Percentiles rank a stretch among this genome's conserved stretches.
These are phyloP conservation scores for Epinotia demarniana DNA, from an alignment of 2,888 invertebrate genomes.

Conservation along the genomic window DNA sequence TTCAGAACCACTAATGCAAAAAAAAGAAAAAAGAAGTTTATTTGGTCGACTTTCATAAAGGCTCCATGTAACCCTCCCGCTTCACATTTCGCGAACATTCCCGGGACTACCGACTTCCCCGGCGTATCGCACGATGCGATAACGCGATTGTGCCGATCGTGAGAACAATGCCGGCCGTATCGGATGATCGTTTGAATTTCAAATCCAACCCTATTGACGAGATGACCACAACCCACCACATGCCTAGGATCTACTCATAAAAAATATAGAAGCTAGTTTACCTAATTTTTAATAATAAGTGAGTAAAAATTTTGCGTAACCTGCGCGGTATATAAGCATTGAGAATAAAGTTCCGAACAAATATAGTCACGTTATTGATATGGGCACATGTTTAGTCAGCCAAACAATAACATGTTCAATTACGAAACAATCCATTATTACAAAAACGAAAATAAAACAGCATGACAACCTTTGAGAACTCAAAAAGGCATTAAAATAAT, in stretches of 20 bases:
- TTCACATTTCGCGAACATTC: constrained; percentile 50
- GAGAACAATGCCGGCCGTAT: constrained; percentile 52
- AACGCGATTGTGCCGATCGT: constrained; percentile 46
- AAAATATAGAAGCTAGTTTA: no score
- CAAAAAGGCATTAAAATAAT: constrained; percentile 31
- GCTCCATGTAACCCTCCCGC: constrained; percentile 26
- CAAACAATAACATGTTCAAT: not conserved
- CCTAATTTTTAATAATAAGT: no score
- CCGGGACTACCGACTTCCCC: constrained; percentile 54
- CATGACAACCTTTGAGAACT: constrained; percentile 21
- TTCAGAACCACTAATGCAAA: no score
- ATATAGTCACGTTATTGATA: not conserved
- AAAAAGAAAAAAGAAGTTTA: no score
- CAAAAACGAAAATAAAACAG: constrained; percentile 4
- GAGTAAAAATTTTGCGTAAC: no score
- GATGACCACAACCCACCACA: not conserved
- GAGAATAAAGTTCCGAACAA: not conserved
- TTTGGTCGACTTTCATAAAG: not conserved
- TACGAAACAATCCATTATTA: constrained; percentile 1
- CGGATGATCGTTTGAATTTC: constrained; percentile 66
- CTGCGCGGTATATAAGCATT: no score
- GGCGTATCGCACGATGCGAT: constrained; percentile 51
- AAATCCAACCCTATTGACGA: constrained; percentile 31
- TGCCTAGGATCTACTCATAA: not conserved
- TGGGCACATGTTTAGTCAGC: not conserved